phyloP scores from a whole-genome alignment of 35 echinoderm and acorn worm species.

The Heliocidaris tuberculata region DNA sequence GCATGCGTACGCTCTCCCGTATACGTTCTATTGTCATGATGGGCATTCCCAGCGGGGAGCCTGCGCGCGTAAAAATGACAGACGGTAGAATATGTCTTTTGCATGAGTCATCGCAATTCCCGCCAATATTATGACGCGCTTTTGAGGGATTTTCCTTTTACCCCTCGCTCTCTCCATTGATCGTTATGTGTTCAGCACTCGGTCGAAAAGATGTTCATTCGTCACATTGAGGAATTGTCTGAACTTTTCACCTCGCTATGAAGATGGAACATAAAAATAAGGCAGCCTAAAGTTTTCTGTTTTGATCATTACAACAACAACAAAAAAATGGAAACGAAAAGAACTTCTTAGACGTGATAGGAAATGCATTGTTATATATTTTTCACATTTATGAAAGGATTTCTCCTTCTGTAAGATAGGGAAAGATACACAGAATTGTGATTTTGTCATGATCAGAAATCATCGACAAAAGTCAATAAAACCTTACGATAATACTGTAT shows the following conservation, averaged over 20 bases:
- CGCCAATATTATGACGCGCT: constrained; percentile 15
- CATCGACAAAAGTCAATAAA: too few species aligned
- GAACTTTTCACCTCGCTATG: background rate
- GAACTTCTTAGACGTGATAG: background rate
- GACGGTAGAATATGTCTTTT: background rate
- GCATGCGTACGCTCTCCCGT: background rate
- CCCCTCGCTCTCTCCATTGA: background rate
- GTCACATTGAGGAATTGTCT: background rate
- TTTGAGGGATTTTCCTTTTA: background rate
- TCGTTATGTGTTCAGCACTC: background rate
- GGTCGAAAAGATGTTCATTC: background rate
- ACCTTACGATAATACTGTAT: too few species aligned
- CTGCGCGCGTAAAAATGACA: background rate
- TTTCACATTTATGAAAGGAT: too few species aligned
- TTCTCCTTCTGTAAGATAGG: too few species aligned
- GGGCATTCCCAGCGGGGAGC: background rate
- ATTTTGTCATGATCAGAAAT: too few species aligned
- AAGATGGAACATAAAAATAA: background rate
- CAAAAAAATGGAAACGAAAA: background rate
- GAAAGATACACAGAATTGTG: too few species aligned
- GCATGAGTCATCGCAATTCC: background rate
- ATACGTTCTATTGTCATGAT: background rate
- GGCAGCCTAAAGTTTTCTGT: background rate
- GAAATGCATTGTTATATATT: too few species aligned
- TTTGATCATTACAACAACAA: too few species aligned